Evolutionary conservation across 1,140 invertebrate genomes (phyloP).

Genomic region (Lutraria rhynchaena): DNA sequence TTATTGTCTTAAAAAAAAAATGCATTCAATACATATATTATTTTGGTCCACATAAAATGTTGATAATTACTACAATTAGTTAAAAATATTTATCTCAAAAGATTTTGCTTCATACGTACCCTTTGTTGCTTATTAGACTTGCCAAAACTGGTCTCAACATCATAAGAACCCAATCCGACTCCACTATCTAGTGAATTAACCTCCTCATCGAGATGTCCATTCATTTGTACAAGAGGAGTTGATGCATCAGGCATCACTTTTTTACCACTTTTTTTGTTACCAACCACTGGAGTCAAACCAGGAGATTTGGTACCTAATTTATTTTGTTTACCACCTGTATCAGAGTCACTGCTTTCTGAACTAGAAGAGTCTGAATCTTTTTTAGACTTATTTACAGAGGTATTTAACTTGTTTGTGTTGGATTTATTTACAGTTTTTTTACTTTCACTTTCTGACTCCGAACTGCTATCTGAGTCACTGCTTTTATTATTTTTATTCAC

Average conservation of each 20-base stretch:
- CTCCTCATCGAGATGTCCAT: constrained; percentile 14
- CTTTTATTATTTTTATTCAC: constrained; percentile 17
- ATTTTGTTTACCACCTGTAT: constrained; percentile 29
- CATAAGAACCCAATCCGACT: constrained; percentile 15
- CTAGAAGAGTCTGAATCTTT: constrained; percentile 50
- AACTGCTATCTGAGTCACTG: constrained; percentile 17
- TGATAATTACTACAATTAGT: no score
- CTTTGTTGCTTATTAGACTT: constrained; percentile 32
- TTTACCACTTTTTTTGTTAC: constrained; percentile 28
- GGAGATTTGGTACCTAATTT: constrained; percentile 58
- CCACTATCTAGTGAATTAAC: constrained; percentile 49
- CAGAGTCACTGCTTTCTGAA: constrained; percentile 58
- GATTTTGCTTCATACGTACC: constrained; percentile 12
- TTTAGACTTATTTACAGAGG: constrained; percentile 5
- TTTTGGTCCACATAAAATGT: no score
- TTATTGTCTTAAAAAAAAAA: no score
- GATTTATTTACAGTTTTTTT: constrained; percentile 45
- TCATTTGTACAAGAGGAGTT: constrained; percentile 17
- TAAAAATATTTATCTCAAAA: constrained; percentile 47
- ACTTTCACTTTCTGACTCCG: constrained; percentile 52
- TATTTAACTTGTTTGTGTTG: constrained; percentile 49
- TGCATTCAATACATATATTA: no score
- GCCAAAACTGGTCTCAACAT: background rate
- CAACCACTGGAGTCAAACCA: constrained; percentile 55
- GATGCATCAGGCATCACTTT: constrained; percentile 27